These are phyloP conservation scores for Neodon shergylaensis DNA, from an alignment of 2,113 vertebrate species.

Conservation along the genomic window DNA sequence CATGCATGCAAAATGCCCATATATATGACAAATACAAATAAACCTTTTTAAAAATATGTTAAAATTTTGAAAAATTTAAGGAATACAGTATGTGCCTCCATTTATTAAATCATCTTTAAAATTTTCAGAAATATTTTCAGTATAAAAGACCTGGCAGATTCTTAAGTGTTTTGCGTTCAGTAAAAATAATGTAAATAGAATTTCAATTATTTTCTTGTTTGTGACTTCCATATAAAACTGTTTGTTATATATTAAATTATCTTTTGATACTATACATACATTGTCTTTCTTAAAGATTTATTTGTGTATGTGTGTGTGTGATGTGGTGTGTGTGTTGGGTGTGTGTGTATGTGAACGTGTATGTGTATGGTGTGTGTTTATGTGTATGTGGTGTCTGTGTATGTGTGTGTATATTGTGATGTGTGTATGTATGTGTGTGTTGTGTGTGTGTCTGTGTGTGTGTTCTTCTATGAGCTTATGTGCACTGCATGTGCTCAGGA, in stretches of 20 bases:
- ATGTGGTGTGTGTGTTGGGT: neutral
- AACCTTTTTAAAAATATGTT: neutral
- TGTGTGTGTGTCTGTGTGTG: too few relatives aligned
- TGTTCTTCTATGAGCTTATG: neutral
- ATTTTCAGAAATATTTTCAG: slow-evolving; percentile 40
- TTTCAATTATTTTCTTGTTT: slow-evolving; percentile 41
- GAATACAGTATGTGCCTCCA: neutral
- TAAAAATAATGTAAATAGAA: neutral
- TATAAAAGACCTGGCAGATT: slow-evolving; percentile 14
- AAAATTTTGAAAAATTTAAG: neutral
- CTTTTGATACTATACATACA: neutral
- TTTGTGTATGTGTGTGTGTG: too few relatives aligned
- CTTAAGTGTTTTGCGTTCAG: slow-evolving; percentile 33
- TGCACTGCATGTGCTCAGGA: neutral
- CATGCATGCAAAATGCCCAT: neutral
- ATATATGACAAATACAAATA: neutral
- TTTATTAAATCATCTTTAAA: slow-evolving; percentile 26
- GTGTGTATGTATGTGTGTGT: neutral
- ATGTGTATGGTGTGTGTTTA: neutral
- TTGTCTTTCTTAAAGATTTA: neutral
- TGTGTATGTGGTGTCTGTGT: neutral
- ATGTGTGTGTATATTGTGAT: too few relatives aligned
- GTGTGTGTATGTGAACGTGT: neutral
- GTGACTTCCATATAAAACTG: neutral
- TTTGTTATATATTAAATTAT: neutral